Evolutionary conservation across 2,797 vertebrate species (phyloP), one percentile per base, ranked within the genome.

Genomic region (Carcharodon carcharias): DNA sequence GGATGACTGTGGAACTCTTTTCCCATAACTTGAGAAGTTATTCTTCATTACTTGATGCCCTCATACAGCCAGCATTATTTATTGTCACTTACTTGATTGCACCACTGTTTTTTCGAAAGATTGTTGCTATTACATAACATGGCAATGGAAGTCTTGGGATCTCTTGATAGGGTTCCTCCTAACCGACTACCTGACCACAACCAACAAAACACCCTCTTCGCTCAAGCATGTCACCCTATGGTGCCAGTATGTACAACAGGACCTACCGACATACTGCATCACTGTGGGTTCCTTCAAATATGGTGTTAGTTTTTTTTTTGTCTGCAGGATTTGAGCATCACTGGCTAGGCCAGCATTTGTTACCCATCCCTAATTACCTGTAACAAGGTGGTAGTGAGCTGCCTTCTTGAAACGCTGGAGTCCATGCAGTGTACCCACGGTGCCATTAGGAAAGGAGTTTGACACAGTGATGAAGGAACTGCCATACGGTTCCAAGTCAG

Each of bases 1-100:
- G 97, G 97, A 98, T 98, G 97, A 98, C 98, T 98, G 98, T 98
- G 97, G 98, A 98, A 98, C 97, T 97, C 97, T 97, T 97, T 98
- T 97, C 96, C 97, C 97, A 97, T 97, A 98, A 98, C 97, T 97
- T 96, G 95, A 97, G 96, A 97, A 98, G 97, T 97, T 97, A 98
- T 98, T 98, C 98, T 97, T 98, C 97, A 97, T 97, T 97, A 97
- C 97, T 97, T 97, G 96, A 96, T 97, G 92, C 96, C 96, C 96
- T 97, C 97, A 96, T 7, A 96, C 96, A 97, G 96, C 97, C 96
- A 97, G 96, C 97, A 80, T 97, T 97, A 97, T 97, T 97, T 96
- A 96, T 97, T 96, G 97, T 96, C 96, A 97, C 96, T 96, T 97
- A 97, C 97, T 40, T 96, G 97, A 97, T 96, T 96, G 96, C 91